These are phyloP conservation scores for Amiota communis DNA, from an alignment of 2,888 invertebrate genomes.

Conservation along the genomic window DNA sequence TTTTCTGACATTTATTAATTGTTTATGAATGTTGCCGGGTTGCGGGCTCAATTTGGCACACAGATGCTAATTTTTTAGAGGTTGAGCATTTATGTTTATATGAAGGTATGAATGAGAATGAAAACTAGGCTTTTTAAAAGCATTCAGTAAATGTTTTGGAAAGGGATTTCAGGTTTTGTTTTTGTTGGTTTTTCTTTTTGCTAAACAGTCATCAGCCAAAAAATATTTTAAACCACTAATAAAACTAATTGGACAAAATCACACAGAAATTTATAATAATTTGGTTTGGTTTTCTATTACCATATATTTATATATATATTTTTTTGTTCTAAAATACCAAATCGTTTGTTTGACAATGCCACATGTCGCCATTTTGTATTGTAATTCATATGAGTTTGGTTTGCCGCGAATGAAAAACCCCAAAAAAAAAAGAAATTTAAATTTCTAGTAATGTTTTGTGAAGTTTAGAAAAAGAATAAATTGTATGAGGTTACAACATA, in stretches of 20 bases:
- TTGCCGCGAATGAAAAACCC: constrained; percentile 25
- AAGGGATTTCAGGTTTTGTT: too few relatives aligned
- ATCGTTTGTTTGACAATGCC: constrained; percentile 14
- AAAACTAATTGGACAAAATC: constrained; percentile 13
- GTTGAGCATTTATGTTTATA: constrained; percentile 2
- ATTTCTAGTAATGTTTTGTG: constrained; percentile 2
- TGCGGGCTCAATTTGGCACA: constrained; percentile 54
- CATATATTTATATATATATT: too few relatives aligned
- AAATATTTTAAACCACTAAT: neutral
- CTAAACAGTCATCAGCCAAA: too few relatives aligned
- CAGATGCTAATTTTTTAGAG: constrained; percentile 55
- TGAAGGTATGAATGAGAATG: too few relatives aligned
- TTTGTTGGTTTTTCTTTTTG: too few relatives aligned
- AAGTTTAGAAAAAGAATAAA: constrained; percentile 28
- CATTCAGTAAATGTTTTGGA: too few relatives aligned
- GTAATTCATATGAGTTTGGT: constrained; percentile 35
- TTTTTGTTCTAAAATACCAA: too few relatives aligned
- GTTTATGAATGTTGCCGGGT: constrained; percentile 48
- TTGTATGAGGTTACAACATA: neutral
- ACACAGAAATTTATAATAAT: constrained; percentile 13
- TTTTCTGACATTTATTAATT: constrained; percentile 64
- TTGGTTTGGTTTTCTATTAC: neutral
- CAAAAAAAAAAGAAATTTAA: neutral
- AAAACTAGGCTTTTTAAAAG: too few relatives aligned
- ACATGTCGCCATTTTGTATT: constrained; percentile 31